These are phyloP conservation scores for Apostichopus leukothele DNA, from an alignment of 53 echinoderm and acorn worm genomes.

Conservation along the genomic window DNA sequence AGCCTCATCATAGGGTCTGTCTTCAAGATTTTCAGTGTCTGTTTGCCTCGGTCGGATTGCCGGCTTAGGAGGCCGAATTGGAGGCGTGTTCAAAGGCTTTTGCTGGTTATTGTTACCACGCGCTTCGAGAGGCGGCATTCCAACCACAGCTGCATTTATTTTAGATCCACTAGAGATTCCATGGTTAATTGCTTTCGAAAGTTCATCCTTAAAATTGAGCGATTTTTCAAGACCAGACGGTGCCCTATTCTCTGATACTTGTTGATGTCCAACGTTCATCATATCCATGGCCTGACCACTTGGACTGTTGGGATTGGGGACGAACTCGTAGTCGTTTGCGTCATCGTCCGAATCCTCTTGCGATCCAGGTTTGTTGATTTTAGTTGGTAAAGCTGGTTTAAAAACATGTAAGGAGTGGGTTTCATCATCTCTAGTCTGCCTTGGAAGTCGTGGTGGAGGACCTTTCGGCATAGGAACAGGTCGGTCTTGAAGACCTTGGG, in stretches of 20 bases:
- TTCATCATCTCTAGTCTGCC: background rate
- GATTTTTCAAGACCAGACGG: no score
- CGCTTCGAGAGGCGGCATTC: no score
- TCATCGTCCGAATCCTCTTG: constrained; percentile 12
- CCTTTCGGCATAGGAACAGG: background rate
- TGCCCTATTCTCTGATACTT: background rate
- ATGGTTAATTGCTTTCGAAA: background rate
- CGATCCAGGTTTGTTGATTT: background rate
- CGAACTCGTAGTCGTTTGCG: background rate
- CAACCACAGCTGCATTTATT: background rate
- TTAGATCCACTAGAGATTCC: background rate
- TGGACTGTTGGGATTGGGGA: background rate
- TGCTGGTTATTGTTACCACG: no score
- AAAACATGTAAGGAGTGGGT: no score
- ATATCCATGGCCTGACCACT: background rate
- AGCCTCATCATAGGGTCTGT: background rate
- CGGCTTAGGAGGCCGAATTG: no score
- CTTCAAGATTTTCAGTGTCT: background rate
- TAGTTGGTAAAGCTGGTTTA: no score
- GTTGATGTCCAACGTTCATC: background rate
- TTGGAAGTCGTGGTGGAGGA: background rate
- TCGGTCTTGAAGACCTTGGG: background rate
- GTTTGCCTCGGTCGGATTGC: no score
- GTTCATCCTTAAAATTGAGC: no score
- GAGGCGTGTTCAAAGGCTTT: no score